Evolutionary conservation across 2,888 invertebrate species (phyloP).

Genomic region (Scrobipalpa atriplicella): DNA sequence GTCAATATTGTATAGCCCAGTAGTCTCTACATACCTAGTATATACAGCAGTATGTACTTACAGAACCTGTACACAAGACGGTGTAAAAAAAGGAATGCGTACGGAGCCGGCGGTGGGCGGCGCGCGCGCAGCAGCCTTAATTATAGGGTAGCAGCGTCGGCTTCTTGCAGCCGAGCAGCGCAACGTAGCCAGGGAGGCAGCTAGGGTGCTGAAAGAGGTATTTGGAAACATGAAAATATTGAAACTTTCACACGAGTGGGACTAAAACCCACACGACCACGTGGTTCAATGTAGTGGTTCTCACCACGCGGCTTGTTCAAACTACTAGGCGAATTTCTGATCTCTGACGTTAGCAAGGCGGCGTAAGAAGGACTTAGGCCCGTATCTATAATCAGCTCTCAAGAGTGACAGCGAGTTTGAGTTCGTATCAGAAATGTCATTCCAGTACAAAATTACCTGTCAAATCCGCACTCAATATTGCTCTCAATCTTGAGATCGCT

Average conservation of each 20-base stretch:
- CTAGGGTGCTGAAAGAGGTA: not conserved
- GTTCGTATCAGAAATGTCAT: too few species aligned
- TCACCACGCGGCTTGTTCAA: too few species aligned
- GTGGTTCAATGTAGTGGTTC: not conserved
- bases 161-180: slow-evolving; percentile 41
- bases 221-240: not conserved
- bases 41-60: not conserved
- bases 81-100: slow-evolving; percentile 11
- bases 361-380: too few species aligned
- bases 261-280: not conserved
- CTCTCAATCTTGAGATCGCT: too few species aligned
- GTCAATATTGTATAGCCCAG: slow-evolving; percentile 4
- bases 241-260: too few species aligned
- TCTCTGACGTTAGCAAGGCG: too few species aligned
- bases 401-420: too few species aligned
- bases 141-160: slow-evolving; percentile 58
- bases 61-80: slow-evolving; percentile 19
- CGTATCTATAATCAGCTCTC: too few species aligned
- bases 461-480: too few species aligned
- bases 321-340: too few species aligned
- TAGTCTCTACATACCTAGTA: not conserved
- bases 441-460: too few species aligned
- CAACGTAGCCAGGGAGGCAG: slow-evolving; percentile 12
- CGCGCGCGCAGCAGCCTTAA: slow-evolving; percentile 62
- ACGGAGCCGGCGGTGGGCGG: slow-evolving; percentile 57